phyloP scores from a whole-genome alignment of 2,797 vertebrate genomes.

The Lateolabrax maculatus region DNA sequence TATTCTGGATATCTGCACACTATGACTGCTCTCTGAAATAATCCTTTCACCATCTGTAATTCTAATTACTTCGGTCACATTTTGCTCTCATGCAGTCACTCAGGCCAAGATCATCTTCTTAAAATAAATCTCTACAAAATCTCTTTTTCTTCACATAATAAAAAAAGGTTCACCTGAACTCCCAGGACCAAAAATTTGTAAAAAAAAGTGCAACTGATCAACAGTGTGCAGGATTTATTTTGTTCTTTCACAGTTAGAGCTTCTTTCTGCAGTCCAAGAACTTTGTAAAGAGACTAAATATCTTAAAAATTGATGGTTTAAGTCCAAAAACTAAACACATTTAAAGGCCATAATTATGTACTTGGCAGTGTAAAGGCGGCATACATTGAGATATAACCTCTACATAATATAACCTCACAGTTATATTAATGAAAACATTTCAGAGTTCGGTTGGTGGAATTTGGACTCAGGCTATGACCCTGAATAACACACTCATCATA shows the following conservation, averaged over 20 bases:
- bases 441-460: background rate
- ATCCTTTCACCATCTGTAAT: slow-evolving; percentile 4
- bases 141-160: too few species aligned
- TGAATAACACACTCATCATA: background rate
- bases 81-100: background rate
- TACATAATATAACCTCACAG: background rate
- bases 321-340: too few species aligned
- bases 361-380: too few species aligned
- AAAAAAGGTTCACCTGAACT: too few species aligned
- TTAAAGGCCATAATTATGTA: too few species aligned
- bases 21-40: background rate
- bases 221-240: too few species aligned
- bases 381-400: background rate
- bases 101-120: background rate
- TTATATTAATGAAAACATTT: background rate
- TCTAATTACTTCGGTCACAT: slow-evolving; percentile 10
- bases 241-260: too few species aligned
- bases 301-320: background rate
- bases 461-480: background rate
- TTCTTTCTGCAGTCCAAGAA: background rate
- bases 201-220: too few species aligned
- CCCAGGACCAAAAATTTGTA: too few species aligned
- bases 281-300: background rate
- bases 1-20: slow-evolving; percentile 5
- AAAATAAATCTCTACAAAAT: too few species aligned